These are phyloP conservation scores for Remorina albescens DNA, from an alignment of 2,797 vertebrate genomes.

Conservation along the genomic window DNA sequence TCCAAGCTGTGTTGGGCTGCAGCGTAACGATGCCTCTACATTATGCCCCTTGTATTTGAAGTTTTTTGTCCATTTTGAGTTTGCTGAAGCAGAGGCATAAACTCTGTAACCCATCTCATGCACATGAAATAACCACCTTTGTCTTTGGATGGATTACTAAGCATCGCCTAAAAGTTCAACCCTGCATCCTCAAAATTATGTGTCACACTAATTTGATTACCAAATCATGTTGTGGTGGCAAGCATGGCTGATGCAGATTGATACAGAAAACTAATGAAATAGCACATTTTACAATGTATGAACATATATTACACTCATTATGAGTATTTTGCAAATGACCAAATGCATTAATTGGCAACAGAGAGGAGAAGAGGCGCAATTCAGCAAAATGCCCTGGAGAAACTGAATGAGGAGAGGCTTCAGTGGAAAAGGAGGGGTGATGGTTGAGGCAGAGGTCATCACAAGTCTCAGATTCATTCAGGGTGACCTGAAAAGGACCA, in stretches of 20 bases:
- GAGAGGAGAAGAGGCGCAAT: too few relatives aligned
- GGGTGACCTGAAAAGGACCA: not conserved
- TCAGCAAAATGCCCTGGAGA: not conserved
- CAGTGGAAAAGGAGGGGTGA: not conserved
- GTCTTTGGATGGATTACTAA: conserved; percentile 1
- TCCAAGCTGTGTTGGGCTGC: not conserved
- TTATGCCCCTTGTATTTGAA: not conserved
- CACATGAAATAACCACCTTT: not conserved
- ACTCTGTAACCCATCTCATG: not conserved
- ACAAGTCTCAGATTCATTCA: not conserved
- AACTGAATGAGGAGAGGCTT: not conserved
- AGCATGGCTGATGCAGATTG: not conserved
- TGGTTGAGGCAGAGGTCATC: not conserved
- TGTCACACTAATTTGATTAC: not conserved
- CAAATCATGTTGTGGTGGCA: not conserved
- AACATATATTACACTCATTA: not conserved
- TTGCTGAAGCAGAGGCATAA: not conserved
- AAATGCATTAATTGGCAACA: not conserved
- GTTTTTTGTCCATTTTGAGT: not conserved
- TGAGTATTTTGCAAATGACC: not conserved
- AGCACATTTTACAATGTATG: not conserved
- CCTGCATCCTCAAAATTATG: not conserved
- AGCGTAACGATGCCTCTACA: conserved; percentile 15
- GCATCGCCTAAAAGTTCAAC: not conserved
- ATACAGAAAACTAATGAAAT: not conserved